phyloP scores from a whole-genome alignment of 2,797 vertebrate species.

The Karalla daura region DNA sequence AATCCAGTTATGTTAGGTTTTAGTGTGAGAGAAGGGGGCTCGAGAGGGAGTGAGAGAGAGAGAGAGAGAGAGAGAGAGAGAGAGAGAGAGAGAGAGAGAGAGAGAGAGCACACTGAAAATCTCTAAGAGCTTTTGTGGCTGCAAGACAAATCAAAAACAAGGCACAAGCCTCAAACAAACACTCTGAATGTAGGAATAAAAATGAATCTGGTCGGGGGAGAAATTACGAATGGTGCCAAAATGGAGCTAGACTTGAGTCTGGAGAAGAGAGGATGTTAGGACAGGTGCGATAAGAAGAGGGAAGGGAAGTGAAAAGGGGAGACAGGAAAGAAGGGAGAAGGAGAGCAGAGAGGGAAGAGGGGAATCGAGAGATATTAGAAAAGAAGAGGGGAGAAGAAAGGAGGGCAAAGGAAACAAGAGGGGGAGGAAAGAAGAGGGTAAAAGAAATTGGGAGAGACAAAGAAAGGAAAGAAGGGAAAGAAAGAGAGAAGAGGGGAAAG shows the following conservation, averaged over 20 bases:
- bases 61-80: too few species aligned
- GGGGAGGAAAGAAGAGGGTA: conserved; percentile 45
- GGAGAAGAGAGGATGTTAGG: too few species aligned
- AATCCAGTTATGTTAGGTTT: too few species aligned
- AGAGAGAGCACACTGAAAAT: conserved; percentile 51
- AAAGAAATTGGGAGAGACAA: conserved; percentile 8
- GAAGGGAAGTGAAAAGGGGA: conserved; percentile 20
- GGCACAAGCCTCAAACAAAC: conserved; percentile 38
- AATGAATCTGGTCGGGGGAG: conserved; percentile 45
- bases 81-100: neutral
- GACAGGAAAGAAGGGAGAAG: neutral
- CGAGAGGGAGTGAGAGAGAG: too few species aligned
- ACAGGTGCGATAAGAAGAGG: conserved; percentile 48
- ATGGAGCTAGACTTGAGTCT: too few species aligned
- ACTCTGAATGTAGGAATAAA: conserved; percentile 50
- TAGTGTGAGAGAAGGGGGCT: too few species aligned
- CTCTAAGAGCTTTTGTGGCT: conserved; percentile 71
- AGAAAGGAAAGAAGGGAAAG: neutral
- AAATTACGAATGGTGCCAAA: too few species aligned
- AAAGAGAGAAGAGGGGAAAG: too few species aligned
- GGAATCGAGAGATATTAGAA: too few species aligned
- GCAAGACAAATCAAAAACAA: conserved; percentile 67
- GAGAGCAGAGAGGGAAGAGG: neutral
- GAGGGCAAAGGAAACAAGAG: too few species aligned
- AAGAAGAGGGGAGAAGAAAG: neutral